Evolutionary conservation across 2,797 vertebrate species (phyloP).

Genomic region (Argyrosomus regius): DNA sequence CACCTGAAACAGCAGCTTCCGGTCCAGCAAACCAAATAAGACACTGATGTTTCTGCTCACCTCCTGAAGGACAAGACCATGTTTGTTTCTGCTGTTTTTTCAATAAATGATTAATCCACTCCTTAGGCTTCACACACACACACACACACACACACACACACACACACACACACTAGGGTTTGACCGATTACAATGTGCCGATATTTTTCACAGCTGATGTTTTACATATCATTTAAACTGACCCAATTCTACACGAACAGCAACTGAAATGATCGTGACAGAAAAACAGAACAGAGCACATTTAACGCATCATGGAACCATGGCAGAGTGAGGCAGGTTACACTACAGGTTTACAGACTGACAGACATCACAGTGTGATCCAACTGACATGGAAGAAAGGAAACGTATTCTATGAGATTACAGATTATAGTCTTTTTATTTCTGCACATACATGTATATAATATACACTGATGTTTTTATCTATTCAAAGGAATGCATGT

Average conservation of each 20-base stretch:
- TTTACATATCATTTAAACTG: background rate
- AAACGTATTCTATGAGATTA: too few relatives aligned
- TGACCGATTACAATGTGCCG: conserved; percentile 15
- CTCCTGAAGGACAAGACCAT: conserved; percentile 53
- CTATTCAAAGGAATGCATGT: too few relatives aligned
- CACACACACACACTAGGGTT: background rate
- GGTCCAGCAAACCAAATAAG: conserved; percentile 47
- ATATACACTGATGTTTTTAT: too few relatives aligned
- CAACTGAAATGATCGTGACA: too few relatives aligned
- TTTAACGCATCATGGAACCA: background rate
- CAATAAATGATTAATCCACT: conserved; percentile 85
- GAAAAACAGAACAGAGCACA: background rate
- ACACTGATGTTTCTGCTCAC: conserved; percentile 37
- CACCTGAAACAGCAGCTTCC: conserved; percentile 42
- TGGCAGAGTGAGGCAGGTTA: too few relatives aligned
- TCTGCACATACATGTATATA: too few relatives aligned
- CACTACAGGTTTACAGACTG: too few relatives aligned
- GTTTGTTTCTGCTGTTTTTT: conserved; percentile 69
- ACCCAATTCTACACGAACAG: background rate
- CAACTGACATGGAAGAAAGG: too few relatives aligned
- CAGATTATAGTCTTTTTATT: too few relatives aligned
- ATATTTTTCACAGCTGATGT: conserved; percentile 12
- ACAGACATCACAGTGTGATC: too few relatives aligned
- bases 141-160: background rate
- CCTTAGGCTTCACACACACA: conserved; percentile 30